Conservation (phyloP, 2,888 invertebrate genomes). For the Tethea ocularis region DNA sequence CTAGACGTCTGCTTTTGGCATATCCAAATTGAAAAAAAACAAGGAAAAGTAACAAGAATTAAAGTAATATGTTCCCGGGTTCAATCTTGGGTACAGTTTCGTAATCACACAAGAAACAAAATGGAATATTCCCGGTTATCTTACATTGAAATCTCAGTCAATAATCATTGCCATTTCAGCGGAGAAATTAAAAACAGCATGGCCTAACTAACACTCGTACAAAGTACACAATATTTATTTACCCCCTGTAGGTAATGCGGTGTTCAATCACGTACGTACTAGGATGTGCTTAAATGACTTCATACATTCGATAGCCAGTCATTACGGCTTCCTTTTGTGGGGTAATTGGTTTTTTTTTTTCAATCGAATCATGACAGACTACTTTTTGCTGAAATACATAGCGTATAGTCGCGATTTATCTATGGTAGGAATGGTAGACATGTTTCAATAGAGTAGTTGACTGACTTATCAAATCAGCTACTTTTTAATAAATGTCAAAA, state of each 20-base stretch:
- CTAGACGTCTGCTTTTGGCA: neutral
- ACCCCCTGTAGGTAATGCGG: constrained; percentile 9
- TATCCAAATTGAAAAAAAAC: neutral
- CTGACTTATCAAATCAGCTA: no score
- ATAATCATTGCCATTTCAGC: neutral
- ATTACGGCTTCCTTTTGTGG: constrained; percentile 44
- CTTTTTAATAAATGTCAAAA: no score
- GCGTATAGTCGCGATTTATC: no score
- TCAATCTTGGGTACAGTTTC: no score
- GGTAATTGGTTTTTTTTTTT: constrained; percentile 43
- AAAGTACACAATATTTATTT: neutral
- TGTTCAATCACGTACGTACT: constrained; percentile 40
- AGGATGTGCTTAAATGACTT: constrained; percentile 35
- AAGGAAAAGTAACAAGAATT: neutral
- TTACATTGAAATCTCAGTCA: neutral
- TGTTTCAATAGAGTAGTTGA: no score
- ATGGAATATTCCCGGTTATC: neutral
- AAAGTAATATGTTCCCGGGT: no score
- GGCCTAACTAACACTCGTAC: no score
- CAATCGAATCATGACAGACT: constrained; percentile 34
- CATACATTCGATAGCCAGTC: constrained; percentile 26
- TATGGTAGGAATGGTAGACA: neutral
- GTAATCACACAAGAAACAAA: neutral
- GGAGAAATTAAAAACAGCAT: constrained; percentile 5
- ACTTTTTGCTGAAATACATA: constrained; percentile 17